Conservation (phyloP, 2,888 invertebrate genomes). For the Crematogaster levior region DNA sequence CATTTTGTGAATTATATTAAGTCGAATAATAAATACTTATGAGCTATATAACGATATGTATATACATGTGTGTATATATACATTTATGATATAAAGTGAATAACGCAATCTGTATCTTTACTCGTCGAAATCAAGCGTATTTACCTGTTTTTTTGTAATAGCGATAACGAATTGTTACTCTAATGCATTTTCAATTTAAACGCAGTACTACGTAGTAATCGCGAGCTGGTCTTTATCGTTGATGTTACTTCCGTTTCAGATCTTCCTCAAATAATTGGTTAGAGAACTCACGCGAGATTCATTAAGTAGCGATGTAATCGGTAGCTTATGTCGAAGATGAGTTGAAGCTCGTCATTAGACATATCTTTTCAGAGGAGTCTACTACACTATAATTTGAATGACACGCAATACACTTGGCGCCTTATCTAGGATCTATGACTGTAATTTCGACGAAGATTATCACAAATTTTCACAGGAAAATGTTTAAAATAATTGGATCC, state of each 20-base stretch:
- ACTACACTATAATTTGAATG: neutral
- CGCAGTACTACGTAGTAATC: neutral
- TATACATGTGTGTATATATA: neutral
- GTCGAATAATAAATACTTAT: constrained; percentile 1
- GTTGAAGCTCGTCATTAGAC: neutral
- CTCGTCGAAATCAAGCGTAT: neutral
- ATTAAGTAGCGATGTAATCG: constrained; percentile 51
- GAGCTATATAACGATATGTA: neutral
- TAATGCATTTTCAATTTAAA: constrained; percentile 14
- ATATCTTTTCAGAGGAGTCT: neutral
- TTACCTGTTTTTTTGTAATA: neutral
- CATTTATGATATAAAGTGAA: neutral
- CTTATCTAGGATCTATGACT: constrained; percentile 11
- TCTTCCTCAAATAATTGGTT: constrained; percentile 60
- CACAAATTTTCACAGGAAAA: neutral
- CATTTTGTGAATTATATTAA: neutral
- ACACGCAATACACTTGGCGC: constrained; percentile 15
- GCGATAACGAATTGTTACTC: neutral
- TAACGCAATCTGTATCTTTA: neutral
- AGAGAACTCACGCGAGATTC: constrained; percentile 62
- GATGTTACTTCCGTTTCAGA: constrained; percentile 56
- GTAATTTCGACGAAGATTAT: neutral
- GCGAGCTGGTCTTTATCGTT: constrained; percentile 33
- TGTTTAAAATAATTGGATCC: neutral
- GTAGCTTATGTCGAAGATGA: constrained; percentile 25